Percentiles rank a stretch among this genome's conserved stretches.
phyloP scores from a whole-genome alignment of 2,113 vertebrate genomes.

The Psammodynastes pulverulentus region DNA sequence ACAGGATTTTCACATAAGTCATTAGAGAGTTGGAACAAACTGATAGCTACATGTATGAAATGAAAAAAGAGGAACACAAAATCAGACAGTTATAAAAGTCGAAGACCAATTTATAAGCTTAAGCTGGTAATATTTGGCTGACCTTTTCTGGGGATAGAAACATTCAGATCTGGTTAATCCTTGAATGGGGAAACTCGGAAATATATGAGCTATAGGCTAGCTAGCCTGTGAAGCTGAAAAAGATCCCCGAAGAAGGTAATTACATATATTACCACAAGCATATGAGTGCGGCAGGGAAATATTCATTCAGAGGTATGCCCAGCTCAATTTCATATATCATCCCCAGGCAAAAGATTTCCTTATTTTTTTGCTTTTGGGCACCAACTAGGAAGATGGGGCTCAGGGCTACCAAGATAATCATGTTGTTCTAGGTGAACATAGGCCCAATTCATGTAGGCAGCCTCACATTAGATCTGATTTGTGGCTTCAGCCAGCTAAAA shows the following conservation, averaged over 20 bases:
- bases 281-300: not conserved
- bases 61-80: slow-evolving; percentile 16
- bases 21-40: slow-evolving; percentile 21
- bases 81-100: slow-evolving; percentile 35
- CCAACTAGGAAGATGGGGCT: not conserved
- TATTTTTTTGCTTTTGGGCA: not conserved
- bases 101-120: not conserved
- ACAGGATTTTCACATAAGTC: slow-evolving; percentile 19
- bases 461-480: not conserved
- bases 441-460: not conserved
- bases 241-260: not conserved
- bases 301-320: not conserved
- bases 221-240: not conserved
- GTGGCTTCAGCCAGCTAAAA: not conserved
- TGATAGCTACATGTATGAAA: not conserved
- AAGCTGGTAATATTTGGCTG: not conserved
- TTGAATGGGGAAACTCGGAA: not conserved
- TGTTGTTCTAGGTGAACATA: not conserved
- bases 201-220: not conserved
- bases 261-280: not conserved
- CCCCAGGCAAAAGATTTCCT: not conserved
- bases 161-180: not conserved
- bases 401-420: not conserved
- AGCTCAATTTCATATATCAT: not conserved
- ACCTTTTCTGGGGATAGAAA: not conserved